A percentile compares a stretch with the other conserved stretches of the same genome.
These are phyloP conservation scores for Corapipo altera DNA, from an alignment of 2,113 vertebrate species.

Conservation along the genomic window DNA sequence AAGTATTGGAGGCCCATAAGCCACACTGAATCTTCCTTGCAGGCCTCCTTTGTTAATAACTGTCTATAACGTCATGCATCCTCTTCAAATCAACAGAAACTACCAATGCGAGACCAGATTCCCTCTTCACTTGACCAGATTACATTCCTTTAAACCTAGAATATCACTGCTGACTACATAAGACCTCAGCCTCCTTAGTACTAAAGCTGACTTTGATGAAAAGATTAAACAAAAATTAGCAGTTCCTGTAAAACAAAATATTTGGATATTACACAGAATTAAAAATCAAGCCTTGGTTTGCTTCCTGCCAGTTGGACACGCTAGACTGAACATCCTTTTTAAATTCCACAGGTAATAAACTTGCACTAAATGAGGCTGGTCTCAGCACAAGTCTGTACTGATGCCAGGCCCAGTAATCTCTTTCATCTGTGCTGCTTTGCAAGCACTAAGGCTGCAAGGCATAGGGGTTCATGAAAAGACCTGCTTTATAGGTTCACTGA, in stretches of 20 bases:
- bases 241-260: slow-evolving; percentile 47
- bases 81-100: neutral
- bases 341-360: slow-evolving; percentile 76
- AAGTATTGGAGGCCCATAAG: neutral
- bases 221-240: slow-evolving; percentile 65
- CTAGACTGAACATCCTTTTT: slow-evolving; percentile 71
- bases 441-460: slow-evolving; percentile 22
- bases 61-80: neutral
- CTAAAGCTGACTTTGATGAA: slow-evolving; percentile 7
- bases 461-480: slow-evolving; percentile 7
- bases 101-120: neutral
- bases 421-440: slow-evolving; percentile 55
- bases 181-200: neutral
- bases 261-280: slow-evolving; percentile 52
- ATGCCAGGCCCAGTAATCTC: slow-evolving; percentile 62
- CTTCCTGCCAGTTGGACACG: slow-evolving; percentile 70
- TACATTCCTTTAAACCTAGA: neutral
- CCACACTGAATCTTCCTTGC: neutral
- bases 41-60: neutral
- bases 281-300: slow-evolving; percentile 57
- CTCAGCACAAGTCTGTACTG: slow-evolving; percentile 61
- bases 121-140: neutral
- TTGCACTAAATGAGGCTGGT: slow-evolving; percentile 61
- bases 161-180: neutral
- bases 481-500: neutral